Evolutionary conservation across 37 sponge, comb jelly and placozoan species (phyloP).

Genomic region (Amphimedon queenslandica): DNA sequence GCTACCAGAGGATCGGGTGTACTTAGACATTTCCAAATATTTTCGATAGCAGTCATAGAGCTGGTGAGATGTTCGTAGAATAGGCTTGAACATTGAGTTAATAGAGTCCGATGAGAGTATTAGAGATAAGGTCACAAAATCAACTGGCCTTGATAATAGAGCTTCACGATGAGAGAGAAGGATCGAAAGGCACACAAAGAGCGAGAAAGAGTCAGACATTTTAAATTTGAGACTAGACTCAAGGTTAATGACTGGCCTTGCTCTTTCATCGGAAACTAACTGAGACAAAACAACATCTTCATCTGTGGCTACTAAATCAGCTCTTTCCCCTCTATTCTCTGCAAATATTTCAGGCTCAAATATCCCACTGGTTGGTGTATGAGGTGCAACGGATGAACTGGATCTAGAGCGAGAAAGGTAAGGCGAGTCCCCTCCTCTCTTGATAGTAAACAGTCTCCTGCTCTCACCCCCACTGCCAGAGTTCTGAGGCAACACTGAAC

Average conservation of each 20-base stretch:
- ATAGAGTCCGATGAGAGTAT: constrained; percentile 40
- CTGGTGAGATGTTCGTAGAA: constrained; percentile 33
- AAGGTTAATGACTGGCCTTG: constrained; percentile 24
- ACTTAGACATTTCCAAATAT: constrained; percentile 34
- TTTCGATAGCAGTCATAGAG: constrained; percentile 30
- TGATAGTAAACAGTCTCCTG: too few species aligned
- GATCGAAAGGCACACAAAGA: constrained; percentile 61
- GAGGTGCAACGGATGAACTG: too few species aligned
- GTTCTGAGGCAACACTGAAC: too few species aligned
- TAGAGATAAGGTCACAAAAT: constrained; percentile 60
- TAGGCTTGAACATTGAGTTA: constrained; percentile 18
- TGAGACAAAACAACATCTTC: constrained; percentile 39
- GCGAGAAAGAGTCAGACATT: constrained; percentile 37
- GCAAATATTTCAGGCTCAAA: too few species aligned
- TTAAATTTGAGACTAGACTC: constrained; percentile 22
- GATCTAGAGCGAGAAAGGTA: too few species aligned
- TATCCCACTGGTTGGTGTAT: too few species aligned
- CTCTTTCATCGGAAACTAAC: constrained; percentile 21
- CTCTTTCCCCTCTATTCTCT: too few species aligned
- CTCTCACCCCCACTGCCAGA: too few species aligned
- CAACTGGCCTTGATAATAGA: constrained; percentile 26
- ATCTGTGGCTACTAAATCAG: too few species aligned
- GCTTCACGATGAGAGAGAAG: constrained; percentile 26
- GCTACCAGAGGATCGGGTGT: background rate
- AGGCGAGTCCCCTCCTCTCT: too few species aligned